Evolutionary conservation across 2,113 vertebrate species (phyloP).

Genomic region (Saccopteryx bilineata): DNA sequence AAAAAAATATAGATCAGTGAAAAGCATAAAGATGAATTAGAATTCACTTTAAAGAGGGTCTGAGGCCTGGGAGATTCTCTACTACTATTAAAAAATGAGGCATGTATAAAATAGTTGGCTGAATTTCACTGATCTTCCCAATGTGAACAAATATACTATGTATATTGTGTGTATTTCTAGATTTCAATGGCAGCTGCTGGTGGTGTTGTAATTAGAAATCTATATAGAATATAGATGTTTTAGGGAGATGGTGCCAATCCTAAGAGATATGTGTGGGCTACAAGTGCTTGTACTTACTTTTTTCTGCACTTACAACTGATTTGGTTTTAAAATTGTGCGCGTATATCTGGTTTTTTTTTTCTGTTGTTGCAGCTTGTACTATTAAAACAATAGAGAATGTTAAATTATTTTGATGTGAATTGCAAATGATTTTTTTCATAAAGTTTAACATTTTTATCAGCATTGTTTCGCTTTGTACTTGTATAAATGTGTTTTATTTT

Average conservation of each 20-base stretch:
- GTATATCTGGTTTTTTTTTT: conserved; percentile 89
- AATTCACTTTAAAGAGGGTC: conserved; percentile 80
- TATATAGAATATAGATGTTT: conserved; percentile 92
- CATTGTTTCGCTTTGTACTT: conserved; percentile 94
- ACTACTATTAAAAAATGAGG: conserved; percentile 82
- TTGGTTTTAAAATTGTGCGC: conserved; percentile 90
- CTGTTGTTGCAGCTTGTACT: conserved; percentile 91
- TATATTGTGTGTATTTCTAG: conserved; percentile 92
- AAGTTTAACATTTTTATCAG: conserved; percentile 94
- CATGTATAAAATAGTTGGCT: conserved; percentile 81
- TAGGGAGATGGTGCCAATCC: conserved; percentile 93
- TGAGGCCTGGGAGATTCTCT: conserved; percentile 80
- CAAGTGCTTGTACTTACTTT: conserved; percentile 91
- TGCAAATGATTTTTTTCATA: conserved; percentile 93
- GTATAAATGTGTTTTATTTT: conserved; percentile 93
- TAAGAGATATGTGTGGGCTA: conserved; percentile 92
- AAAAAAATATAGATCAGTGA: conserved; percentile 85
- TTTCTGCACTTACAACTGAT: conserved; percentile 89
- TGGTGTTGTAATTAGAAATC: conserved; percentile 91
- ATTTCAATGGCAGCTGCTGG: conserved; percentile 92
- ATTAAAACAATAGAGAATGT: conserved; percentile 95
- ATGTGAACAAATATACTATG: conserved; percentile 92
- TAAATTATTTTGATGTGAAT: conserved; percentile 94
- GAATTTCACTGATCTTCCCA: conserved; percentile 88
- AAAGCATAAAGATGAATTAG: conserved; percentile 81